phyloP scores from a whole-genome alignment of 2,797 vertebrate genomes.

The Acrocephalus scirpaceus region DNA sequence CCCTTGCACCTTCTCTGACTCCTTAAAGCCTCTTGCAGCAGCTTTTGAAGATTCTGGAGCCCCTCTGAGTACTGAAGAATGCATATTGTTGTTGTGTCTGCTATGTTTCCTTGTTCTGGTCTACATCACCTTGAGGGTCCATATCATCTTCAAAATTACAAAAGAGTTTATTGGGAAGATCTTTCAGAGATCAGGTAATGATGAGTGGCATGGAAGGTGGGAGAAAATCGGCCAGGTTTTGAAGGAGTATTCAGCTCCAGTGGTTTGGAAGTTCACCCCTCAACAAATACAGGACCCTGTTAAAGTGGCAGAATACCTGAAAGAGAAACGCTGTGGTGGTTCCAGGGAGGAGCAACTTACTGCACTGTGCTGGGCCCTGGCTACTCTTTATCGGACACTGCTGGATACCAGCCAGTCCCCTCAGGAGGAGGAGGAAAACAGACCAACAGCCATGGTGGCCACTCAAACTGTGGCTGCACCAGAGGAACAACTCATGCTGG shows the following conservation, averaged over 20 bases:
- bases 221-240: background rate
- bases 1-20: background rate
- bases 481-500: background rate
- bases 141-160: background rate
- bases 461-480: background rate
- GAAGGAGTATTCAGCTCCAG: background rate
- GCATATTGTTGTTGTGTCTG: background rate
- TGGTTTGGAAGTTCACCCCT: background rate
- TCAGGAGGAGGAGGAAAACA: background rate
- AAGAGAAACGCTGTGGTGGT: background rate
- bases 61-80: background rate
- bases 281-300: background rate
- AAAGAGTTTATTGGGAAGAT: background rate
- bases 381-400: background rate
- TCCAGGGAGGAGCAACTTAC: background rate
- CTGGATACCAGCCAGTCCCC: background rate
- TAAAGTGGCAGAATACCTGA: background rate
- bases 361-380: background rate
- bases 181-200: background rate
- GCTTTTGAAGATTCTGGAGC: background rate
- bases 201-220: background rate
- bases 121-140: background rate
- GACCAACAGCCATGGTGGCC: accelerated
- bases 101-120: background rate
- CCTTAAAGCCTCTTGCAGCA: background rate